Base-by-base conservation (phyloP, 2,797 vertebrate genomes). In the Knipowitschia caucasica region DNA sequence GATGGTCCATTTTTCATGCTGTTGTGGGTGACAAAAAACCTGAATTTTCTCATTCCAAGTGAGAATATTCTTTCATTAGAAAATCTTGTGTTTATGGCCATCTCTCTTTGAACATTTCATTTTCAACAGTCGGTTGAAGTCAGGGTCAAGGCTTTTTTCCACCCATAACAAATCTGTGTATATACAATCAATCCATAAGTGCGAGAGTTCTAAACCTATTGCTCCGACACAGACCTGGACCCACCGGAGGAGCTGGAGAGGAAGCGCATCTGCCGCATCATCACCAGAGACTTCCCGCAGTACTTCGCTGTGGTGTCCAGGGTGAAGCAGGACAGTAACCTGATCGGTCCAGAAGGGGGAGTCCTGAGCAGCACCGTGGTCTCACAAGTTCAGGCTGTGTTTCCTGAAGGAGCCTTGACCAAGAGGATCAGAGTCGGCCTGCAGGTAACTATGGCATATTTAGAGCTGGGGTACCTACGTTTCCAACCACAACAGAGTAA, bases 291-390 rank as follows among this genome's bases (percentile, higher is more conserved):
- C 78, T 98, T 99, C 77, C 97, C 97, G 1, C 96, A 99, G 53
- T 99, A 96, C 85, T 99, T 99, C 33, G 97, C 97, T 0, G 97
- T 99, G 64, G 96, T 99, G 61, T 99, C 97, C 0, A 92, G 97
- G 1, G 85, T 97, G 77, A 98, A 98, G 59, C 97, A 99, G 83
- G 96, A 99, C 86, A 97, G 92, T 73, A 94, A 96, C 80, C 88
- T 98, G 50, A 98, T 99, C 24, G 97, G 97, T 26, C 96, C 97
- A 0, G 97, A 99, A 67, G 97, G 96, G 2, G 96, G 97, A 0
- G 87, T 99, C 73, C 88, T 99, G 56, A 98, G 96, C 84, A 99
- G 97, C 84, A 96, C 94, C 0, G 94, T 99, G 50, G 95, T 98
- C 1, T 92, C 95, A 0, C 93, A 96, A 64, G 97, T 99, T 20